These are phyloP conservation scores for Anarhynchus alexandrinus DNA, from an alignment of 2,113 vertebrate species.

Conservation along the genomic window DNA sequence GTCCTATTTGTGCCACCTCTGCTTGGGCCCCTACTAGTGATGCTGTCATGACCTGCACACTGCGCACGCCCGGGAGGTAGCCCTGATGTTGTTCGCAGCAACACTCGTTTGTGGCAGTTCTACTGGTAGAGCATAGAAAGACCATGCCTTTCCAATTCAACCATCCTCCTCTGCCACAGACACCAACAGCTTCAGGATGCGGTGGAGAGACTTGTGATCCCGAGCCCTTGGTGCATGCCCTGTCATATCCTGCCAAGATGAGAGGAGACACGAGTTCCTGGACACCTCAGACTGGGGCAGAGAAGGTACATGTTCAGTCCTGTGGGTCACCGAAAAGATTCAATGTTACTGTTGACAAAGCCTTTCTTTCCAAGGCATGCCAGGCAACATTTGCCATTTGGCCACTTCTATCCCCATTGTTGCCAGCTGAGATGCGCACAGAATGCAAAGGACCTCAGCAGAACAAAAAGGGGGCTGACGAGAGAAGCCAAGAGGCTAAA, in stretches of 20 bases:
- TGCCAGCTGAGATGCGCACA: not conserved
- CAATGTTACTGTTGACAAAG: not conserved
- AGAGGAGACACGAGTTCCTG: not conserved
- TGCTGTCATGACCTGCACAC: not conserved
- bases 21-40: not conserved
- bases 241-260: not conserved
- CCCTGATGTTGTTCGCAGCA: not conserved
- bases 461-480: not conserved
- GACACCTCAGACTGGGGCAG: not conserved
- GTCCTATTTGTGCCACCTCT: not conserved
- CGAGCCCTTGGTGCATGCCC: fast-evolving
- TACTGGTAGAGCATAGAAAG: not conserved
- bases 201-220: not conserved
- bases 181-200: not conserved
- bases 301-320: not conserved
- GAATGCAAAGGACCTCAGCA: not conserved
- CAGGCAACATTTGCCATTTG: not conserved
- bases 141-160: not conserved
- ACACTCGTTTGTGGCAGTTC: not conserved
- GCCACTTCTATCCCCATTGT: not conserved
- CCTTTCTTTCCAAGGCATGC: not conserved
- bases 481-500: not conserved
- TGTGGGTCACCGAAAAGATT: not conserved
- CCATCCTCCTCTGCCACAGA: not conserved
- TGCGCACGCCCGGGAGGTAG: not conserved